Evolutionary conservation across 30 jellyfish, hydroid and myxozoan genomes (phyloP), one percentile per base, ranked within the genome.

Genomic region (Hydra vulgaris): DNA sequence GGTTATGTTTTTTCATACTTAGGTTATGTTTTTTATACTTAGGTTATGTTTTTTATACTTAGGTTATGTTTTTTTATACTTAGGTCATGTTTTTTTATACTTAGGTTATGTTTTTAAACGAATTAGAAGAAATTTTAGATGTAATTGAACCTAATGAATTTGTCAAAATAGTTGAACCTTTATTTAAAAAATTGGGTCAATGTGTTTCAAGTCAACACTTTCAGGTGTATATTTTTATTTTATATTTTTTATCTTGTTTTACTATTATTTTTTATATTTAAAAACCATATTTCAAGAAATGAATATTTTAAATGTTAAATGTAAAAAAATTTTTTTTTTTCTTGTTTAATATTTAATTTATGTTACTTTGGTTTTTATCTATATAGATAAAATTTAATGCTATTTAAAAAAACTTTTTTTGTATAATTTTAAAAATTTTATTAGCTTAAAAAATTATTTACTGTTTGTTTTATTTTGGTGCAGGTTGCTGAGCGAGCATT

Each of bases 191-290:
- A 73, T 83, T 94, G 18, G 95, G 96, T 27, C 89, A 90, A 23
- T 87, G 99, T 82, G 99, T 94, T 0, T 94, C 99, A 24, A 94
- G 99, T 77, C 99, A 96, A 8, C 99, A 94, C 74, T 94, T 94
- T 70, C 99, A 94, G 95, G 99, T 94, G 56, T 8, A 85, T 77
- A 23, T 25, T 7, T 83, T 12, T 15, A 18, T 19, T 12, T 4
- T 16, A 25, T 12, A 26, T 53, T 8, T 23, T 79, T 4, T 40
- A 7, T 23, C 23, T 66, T 53, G 27, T n/a, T 18, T 66, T 23
- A 69, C 18, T n/a, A 56, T 17, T 56, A 56, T 56, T 56, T n/a
- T 56, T 56, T 56, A 56, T n/a, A n/a, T 56, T 17, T 17, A 17
- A 56, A 17, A 17, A n/a, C n/a, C n/a, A 17, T 71, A 21, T n/a